A percentile compares a stretch with the other conserved stretches of the same genome.
Evolutionary conservation across 2,113 vertebrate genomes (phyloP).

Genomic region (Neotragus pygmaeus): DNA sequence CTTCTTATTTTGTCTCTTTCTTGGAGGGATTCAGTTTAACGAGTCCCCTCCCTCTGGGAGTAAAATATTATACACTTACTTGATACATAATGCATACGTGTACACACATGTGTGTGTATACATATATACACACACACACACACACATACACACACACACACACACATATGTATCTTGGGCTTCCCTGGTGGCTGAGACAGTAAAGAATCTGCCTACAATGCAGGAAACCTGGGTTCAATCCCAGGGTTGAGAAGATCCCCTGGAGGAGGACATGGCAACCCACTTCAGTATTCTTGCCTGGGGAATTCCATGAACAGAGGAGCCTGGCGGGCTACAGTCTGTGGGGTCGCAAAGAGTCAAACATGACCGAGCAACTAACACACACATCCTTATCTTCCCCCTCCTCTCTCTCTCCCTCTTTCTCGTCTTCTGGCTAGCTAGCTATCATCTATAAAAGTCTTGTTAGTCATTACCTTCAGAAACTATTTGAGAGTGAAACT

Average conservation of each 20-base stretch:
- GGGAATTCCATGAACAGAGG: not conserved
- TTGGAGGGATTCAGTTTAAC: not conserved
- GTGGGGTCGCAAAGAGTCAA: not conserved
- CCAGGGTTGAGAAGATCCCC: not conserved
- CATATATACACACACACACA: rapidly evolving
- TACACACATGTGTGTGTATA: rapidly evolving
- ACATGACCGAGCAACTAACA: not conserved
- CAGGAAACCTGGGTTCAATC: not conserved
- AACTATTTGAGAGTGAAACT: not conserved
- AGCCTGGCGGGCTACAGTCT: not conserved
- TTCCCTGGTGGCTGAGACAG: not conserved
- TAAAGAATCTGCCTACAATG: not conserved
- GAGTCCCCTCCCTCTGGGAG: not conserved
- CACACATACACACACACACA: not conserved
- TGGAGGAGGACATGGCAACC: not conserved
- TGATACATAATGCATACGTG: not conserved
- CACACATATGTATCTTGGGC: not conserved
- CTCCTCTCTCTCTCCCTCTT: rapidly evolving
- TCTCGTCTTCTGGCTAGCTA: not conserved
- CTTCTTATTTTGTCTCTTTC: not conserved
- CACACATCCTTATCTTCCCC: not conserved
- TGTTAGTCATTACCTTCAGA: not conserved
- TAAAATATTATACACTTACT: not conserved
- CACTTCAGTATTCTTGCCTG: not conserved
- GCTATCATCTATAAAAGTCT: not conserved